These are phyloP conservation scores for Oncorhynchus gorbuscha DNA, from an alignment of 2,113 vertebrate species.

Conservation along the genomic window DNA sequence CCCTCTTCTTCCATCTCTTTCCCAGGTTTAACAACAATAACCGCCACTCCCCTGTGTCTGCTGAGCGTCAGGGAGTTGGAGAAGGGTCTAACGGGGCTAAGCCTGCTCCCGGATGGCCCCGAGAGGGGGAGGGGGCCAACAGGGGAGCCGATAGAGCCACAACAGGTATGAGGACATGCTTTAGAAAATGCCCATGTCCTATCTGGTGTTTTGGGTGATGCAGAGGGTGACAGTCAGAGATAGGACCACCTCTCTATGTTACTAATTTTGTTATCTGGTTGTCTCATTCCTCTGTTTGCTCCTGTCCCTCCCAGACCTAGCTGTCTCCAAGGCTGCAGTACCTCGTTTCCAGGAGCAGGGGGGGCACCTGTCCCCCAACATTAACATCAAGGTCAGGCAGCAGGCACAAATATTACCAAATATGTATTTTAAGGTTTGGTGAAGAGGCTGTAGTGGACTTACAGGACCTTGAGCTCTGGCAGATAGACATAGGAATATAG, in stretches of 20 bases:
- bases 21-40: constrained; percentile 87
- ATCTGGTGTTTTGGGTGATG: too few relatives aligned
- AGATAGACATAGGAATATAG: too few relatives aligned
- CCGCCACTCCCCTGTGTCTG: constrained; percentile 84
- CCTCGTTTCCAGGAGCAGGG: constrained; percentile 85
- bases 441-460: neutral
- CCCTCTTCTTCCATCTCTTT: constrained; percentile 13
- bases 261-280: neutral
- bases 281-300: constrained; percentile 19
- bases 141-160: constrained; percentile 50
- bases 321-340: constrained; percentile 70
- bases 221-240: neutral
- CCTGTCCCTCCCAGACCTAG: constrained; percentile 77
- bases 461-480: neutral
- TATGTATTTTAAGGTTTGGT: neutral
- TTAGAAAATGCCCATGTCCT: too few relatives aligned
- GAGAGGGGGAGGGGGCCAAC: constrained; percentile 74
- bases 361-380: constrained; percentile 86
- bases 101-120: constrained; percentile 82
- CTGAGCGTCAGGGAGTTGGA: constrained; percentile 80
- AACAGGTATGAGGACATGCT: constrained; percentile 33
- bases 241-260: neutral
- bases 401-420: neutral
- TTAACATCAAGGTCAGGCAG: constrained; percentile 83
- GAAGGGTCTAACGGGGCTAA: constrained; percentile 81